Percentiles rank a stretch among this genome's conserved stretches.
Conservation (phyloP, 2,888 invertebrate genomes). For the Leucophenga montana region DNA sequence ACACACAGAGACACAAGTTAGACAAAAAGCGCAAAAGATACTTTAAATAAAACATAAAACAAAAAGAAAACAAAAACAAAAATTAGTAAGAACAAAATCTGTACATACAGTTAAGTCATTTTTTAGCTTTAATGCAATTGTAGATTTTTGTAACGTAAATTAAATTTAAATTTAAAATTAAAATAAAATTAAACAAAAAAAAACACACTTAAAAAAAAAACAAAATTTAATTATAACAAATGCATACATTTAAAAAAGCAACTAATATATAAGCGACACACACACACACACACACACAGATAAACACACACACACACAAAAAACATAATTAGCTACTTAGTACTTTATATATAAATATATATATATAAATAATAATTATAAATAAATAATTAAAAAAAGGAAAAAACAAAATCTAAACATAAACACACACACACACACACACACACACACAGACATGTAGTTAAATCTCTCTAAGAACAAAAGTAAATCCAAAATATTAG, state of each 20-base stretch:
- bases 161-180: constrained; percentile 21
- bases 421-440: constrained; percentile 38
- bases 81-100: constrained; percentile 43
- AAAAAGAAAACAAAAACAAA: constrained; percentile 33
- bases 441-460: constrained; percentile 52
- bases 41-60: constrained; percentile 38
- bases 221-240: constrained; percentile 21
- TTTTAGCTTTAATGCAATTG: constrained; percentile 70
- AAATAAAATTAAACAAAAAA: constrained; percentile 38
- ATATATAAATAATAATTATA: constrained; percentile 46
- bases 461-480: constrained; percentile 57
- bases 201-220: constrained; percentile 35
- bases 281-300: too few species aligned
- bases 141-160: constrained; percentile 61
- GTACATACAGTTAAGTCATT: constrained; percentile 73
- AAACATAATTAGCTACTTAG: constrained; percentile 64
- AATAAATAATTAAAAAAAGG: too few species aligned
- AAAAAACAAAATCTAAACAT: too few species aligned
- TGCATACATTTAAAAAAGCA: constrained; percentile 55
- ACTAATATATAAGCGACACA: constrained; percentile 46
- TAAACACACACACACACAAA: constrained; percentile 61
- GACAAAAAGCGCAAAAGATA: constrained; percentile 36
- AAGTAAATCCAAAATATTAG: constrained; percentile 22
- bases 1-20: too few species aligned
- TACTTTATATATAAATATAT: constrained; percentile 59